These are phyloP conservation scores for Corynorhinus townsendii DNA, from an alignment of 2,113 vertebrate genomes.

Conservation along the genomic window DNA sequence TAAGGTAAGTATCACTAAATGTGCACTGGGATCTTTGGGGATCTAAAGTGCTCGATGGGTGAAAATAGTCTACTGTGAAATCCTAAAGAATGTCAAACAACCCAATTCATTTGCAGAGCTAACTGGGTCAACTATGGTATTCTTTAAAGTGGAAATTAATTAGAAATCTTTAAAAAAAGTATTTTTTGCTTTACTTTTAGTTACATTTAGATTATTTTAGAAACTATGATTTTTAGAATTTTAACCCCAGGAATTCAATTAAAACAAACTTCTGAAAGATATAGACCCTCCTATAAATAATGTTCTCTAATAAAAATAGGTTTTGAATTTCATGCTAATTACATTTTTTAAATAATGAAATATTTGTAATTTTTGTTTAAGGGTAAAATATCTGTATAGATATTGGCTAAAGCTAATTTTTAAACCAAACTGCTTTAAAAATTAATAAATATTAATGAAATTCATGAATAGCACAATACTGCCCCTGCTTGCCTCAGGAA, in stretches of 20 bases:
- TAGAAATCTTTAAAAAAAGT: slow-evolving; percentile 25
- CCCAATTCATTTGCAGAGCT: slow-evolving; percentile 41
- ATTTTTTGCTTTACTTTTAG: slow-evolving; percentile 57
- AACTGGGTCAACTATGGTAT: slow-evolving; percentile 46
- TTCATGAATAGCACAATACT: slow-evolving; percentile 51
- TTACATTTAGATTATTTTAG: slow-evolving; percentile 60
- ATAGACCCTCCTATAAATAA: not conserved
- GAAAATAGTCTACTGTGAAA: slow-evolving; percentile 36
- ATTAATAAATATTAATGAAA: slow-evolving; percentile 66
- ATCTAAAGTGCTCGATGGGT: not conserved
- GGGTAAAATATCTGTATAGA: slow-evolving; percentile 55
- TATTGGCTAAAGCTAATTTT: slow-evolving; percentile 41
- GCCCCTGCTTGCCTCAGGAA: slow-evolving; percentile 51
- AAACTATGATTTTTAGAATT: slow-evolving; percentile 54
- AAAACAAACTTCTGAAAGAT: slow-evolving; percentile 54
- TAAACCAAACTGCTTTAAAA: slow-evolving; percentile 53
- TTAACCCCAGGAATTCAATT: slow-evolving; percentile 47
- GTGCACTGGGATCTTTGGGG: slow-evolving; percentile 32
- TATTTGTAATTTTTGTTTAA: slow-evolving; percentile 66
- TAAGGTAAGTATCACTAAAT: slow-evolving; percentile 67
- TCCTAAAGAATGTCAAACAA: slow-evolving; percentile 41
- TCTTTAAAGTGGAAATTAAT: slow-evolving; percentile 53
- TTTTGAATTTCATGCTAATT: slow-evolving; percentile 57
- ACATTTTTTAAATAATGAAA: slow-evolving; percentile 62
- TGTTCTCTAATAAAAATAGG: slow-evolving; percentile 38